These are phyloP conservation scores for Epizoanthus fatuus DNA, from an alignment of 92 coral and sea anemone species.

Conservation along the genomic window DNA sequence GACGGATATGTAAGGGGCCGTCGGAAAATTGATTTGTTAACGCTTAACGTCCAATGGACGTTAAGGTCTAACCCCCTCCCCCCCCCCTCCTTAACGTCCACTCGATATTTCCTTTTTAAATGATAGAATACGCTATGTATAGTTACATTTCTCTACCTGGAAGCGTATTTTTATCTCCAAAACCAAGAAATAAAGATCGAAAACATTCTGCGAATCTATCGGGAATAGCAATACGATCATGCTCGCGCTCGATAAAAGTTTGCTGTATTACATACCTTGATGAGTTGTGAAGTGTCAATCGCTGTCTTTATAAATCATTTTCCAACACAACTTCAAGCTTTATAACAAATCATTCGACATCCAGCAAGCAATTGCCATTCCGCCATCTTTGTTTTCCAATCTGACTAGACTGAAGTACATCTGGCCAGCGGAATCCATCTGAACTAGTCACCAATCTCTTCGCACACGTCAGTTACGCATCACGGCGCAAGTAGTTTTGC, in stretches of 20 bases:
- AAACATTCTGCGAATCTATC: neutral
- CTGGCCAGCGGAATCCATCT: constrained; percentile 34
- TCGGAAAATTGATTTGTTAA: too few species aligned
- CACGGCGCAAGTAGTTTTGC: constrained; percentile 7
- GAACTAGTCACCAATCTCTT: constrained; percentile 42
- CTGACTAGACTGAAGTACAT: neutral
- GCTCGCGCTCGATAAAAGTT: neutral
- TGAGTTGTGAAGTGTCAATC: constrained; percentile 38
- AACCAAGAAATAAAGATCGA: constrained; percentile 14
- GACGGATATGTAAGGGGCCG: too few species aligned
- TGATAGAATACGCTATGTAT: constrained; percentile 9
- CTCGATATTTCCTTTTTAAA: constrained; percentile 9
- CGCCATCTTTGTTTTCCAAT: constrained; percentile 38
- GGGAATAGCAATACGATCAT: neutral
- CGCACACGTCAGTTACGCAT: constrained; percentile 22
- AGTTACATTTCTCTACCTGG: constrained; percentile 4
- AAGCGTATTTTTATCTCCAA: constrained; percentile 31
- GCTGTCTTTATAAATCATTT: constrained; percentile 31
- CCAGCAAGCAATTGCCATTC: constrained; percentile 33
- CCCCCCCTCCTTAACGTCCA: constrained; percentile 10
- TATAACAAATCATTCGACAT: constrained; percentile 9
- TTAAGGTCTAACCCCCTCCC: neutral
- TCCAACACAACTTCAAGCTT: constrained; percentile 38
- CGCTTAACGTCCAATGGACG: too few species aligned
- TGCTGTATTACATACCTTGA: constrained; percentile 18